Evolutionary conservation across 2,797 vertebrate genomes (phyloP), one percentile per base, ranked within the genome.

Genomic region (Carduelis carduelis): DNA sequence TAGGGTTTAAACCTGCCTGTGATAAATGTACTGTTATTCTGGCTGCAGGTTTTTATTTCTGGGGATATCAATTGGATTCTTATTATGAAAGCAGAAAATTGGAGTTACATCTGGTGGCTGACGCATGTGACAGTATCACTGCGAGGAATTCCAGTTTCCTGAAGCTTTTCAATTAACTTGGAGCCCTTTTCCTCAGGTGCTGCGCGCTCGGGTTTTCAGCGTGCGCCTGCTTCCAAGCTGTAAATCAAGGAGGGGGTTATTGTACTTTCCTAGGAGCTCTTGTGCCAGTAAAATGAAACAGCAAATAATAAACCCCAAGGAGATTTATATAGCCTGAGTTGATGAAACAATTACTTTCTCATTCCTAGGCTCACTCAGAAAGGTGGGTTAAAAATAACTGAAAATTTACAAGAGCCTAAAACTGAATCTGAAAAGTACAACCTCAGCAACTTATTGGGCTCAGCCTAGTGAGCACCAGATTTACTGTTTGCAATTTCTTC

Each of bases 401-500:
- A 83, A 96, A 96, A 96, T 97, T 97, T 97, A 93, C 93, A 95
- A 94, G 88, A 88, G 47, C 75, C 83, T 96, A 81, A 96, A 95
- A 95, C 80, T 1, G 47, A 96, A 97, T 72, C 87, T 96, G 95
- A 97, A 95, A 97, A 97, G 52, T 91, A 97, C 94, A 97, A 93
- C 87, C 86, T 95, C 95, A 95, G 87, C 84, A 95, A 94, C 81
- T 91, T 87, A 94, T 55, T 69, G 12, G 66, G 18, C 75, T 94
- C 53, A 14, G 86, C 79, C 91, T 71, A 76, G 90, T 1, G 22
- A 93, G 95, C 12, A 2, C 87, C 83, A 93, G 86, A 95, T 90
- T 96, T 95, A 95, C 86, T 95, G 85, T 96, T 97, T 94, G 94
- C 86, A 97, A 96, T 96, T 96, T 90, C 92, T 95, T 97, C 97